Evolutionary conservation across 2,888 invertebrate species (phyloP), one percentile per base, ranked within the genome.

Genomic region (Tiphia femorata): DNA sequence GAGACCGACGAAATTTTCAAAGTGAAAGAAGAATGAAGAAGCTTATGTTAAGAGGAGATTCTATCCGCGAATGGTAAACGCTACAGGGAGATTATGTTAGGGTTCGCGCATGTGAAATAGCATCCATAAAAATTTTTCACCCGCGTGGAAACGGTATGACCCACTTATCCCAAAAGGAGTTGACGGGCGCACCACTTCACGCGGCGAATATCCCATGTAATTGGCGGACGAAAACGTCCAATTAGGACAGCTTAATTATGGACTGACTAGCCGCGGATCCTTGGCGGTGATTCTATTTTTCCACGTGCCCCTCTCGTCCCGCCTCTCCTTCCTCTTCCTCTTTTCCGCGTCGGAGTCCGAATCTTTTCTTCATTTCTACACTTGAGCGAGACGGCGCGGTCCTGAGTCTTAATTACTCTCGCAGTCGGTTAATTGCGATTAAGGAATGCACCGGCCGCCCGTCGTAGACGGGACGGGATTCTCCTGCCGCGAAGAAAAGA

Each of bases 161-260:
- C 66, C 33, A 57, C 40, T 60, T 60, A 19, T 29, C 41, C 12
- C 38, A 48, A 3, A 63, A 55, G 47, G 53, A 41, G 55, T 51
- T 62, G 56, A 70, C 51, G 42, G 58, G 29, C 41, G 21, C 10
- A 47, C 40, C 40, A 50, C 54, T 60, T 46, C 41, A 48, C 40
- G 25, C 27, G 41, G 52, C 46, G 58, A 70, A 67, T 71, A 62
- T 53, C 62, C 29, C 54, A 40, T 37, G 66, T 73, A 74, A 74
- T 72, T 68, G 63, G 63, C 74, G 58, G 56, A 60, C 68, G 53
- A 70, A 70, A 63, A 55, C 58, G 48, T 61, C 67, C 67, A 76
- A 75, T 76, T 72, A 70, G 73, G 70, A 70, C 62, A 66, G 62
- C 71, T 76, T 76, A 76, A 76, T 76, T 76, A 67, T 64, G 53